Evolutionary conservation across 2,797 vertebrate genomes (phyloP), one percentile per base, ranked within the genome.

Genomic region (Lophius americanus): DNA sequence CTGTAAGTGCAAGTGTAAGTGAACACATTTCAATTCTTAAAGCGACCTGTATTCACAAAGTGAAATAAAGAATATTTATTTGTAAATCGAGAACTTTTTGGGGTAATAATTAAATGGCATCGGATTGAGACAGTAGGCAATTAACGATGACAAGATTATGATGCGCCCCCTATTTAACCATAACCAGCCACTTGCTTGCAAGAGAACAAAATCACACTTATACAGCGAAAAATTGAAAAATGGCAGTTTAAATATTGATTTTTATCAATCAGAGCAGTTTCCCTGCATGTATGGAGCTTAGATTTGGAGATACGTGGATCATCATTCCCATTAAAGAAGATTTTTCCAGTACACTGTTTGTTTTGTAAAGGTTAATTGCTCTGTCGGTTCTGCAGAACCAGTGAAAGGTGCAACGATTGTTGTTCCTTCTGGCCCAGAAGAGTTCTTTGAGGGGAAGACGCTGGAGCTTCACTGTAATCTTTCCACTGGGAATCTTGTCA

Each of bases 391-490:
- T 68, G 39, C 71, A 93, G 92, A 59, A 11, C 88, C 76, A 7
- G 92, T 92, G 12, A 1, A n/a, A 0, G 60, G 4, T 0, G 81
- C 81, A 37, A 0, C 12, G 37, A 38, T 91, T 9, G 1, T 1
- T 0, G 5, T 75, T 39, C 2, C 0, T 13, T 79, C 78, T 2
- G 82, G 47, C 43, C 5, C 12, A 14, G 1, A 2, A 0, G 75
- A 87, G 43, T 4, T 93, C 35, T 88, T 79, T 51, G 88, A 90
- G 44, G 87, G 83, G 6, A 9, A n/a, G 1, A 33, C 1, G 0
- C 54, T 93, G 66, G 38, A 81, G 44, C 80, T 94, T 3, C 3
- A 0, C 0, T 94, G 93, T 9, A 2, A 4, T 0, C 8, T 77
- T 13, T 3, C 0, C 0, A 37, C 44, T 32, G 93, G 92, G 68